phyloP scores from a whole-genome alignment of 2,113 vertebrate genomes.

The Strix aluco region DNA sequence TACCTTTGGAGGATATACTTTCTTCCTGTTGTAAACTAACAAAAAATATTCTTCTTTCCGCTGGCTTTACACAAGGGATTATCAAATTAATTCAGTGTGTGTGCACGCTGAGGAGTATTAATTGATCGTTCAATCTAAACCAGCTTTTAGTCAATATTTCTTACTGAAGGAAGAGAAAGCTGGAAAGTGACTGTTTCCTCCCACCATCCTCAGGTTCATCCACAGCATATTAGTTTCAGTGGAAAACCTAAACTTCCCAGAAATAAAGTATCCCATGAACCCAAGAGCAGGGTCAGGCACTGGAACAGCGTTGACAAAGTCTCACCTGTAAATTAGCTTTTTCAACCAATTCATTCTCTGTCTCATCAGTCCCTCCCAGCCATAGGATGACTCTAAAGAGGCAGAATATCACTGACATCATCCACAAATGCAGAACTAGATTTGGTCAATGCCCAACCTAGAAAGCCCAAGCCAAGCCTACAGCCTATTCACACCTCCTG shows the following conservation, averaged over 20 bases:
- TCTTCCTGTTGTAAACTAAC: background rate
- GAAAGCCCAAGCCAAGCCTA: background rate
- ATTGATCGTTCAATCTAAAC: background rate
- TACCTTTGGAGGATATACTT: background rate
- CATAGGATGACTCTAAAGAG: background rate
- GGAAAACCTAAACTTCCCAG: background rate
- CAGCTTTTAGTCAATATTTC: background rate
- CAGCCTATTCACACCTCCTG: background rate
- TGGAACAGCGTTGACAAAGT: background rate
- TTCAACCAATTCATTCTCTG: background rate
- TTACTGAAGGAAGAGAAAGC: background rate
- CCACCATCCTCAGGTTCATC: background rate
- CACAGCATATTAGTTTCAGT: background rate
- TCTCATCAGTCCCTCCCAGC: background rate
- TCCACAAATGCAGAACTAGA: background rate
- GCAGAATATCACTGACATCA: background rate
- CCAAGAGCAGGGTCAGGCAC: too few species aligned
- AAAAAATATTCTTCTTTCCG: background rate
- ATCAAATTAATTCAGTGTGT: slow-evolving; percentile 10
- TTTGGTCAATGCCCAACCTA: background rate
- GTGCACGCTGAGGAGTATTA: background rate
- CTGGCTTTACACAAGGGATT: background rate
- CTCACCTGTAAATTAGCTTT: background rate
- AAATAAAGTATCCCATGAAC: background rate
- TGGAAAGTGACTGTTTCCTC: background rate